phyloP scores from a whole-genome alignment of 2,888 invertebrate genomes.

The Orthonevra nobilis region DNA sequence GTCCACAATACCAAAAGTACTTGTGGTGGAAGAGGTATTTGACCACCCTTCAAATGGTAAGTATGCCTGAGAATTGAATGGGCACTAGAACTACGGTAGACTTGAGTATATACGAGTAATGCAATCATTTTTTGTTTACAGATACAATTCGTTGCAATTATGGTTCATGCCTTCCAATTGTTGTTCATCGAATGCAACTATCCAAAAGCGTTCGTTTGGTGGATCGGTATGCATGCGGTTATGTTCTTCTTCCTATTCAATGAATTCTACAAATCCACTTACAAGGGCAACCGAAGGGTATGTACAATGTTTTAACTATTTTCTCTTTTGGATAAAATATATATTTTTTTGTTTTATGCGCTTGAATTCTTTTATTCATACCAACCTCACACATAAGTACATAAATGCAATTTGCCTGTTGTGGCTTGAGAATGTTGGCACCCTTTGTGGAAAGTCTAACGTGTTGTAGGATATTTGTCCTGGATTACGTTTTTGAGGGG shows the following conservation, averaged over 20 bases:
- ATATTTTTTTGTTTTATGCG: slow-evolving; percentile 1
- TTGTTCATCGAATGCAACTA: slow-evolving; percentile 95
- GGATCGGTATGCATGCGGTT: slow-evolving; percentile 97
- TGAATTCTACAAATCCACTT: slow-evolving; percentile 94
- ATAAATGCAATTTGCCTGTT: no score
- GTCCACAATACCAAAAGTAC: slow-evolving; percentile 91
- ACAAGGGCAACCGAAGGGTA: slow-evolving; percentile 81
- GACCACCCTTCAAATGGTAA: slow-evolving; percentile 94
- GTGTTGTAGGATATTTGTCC: no score
- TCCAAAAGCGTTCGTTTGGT: slow-evolving; percentile 96
- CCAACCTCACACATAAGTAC: neutral
- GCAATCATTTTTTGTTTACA: slow-evolving; percentile 76
- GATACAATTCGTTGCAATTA: slow-evolving; percentile 94
- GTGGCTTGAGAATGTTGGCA: no score
- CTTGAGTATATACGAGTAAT: neutral
- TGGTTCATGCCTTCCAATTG: slow-evolving; percentile 95
- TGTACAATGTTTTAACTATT: slow-evolving; percentile 67
- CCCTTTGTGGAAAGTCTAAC: no score
- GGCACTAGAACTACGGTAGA: neutral
- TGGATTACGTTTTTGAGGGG: no score
- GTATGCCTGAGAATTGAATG: no score
- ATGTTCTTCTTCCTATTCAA: slow-evolving; percentile 98
- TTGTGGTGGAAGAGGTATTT: slow-evolving; percentile 98
- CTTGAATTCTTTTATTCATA: neutral
- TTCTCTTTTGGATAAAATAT: neutral